Conservation (phyloP, 2,888 invertebrate species). For the Nycteola revayana region DNA sequence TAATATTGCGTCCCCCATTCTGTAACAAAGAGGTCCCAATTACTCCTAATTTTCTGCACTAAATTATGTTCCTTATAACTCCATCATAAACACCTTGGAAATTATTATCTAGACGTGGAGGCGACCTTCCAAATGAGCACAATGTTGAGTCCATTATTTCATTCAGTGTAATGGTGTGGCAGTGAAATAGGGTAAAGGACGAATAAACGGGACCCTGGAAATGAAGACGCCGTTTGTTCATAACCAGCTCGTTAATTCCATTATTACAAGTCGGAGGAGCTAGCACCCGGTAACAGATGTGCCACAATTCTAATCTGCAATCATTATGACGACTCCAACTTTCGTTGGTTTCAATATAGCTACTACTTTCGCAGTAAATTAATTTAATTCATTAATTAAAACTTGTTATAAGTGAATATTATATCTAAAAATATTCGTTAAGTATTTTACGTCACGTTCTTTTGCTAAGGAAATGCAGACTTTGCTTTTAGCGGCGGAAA, state of each 20-base stretch:
- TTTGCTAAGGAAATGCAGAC: slow-evolving; percentile 17
- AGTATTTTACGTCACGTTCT: no score
- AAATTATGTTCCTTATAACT: slow-evolving; percentile 40
- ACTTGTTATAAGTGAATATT: neutral
- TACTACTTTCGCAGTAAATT: no score
- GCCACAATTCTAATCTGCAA: slow-evolving; percentile 61
- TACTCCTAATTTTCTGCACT: slow-evolving; percentile 1
- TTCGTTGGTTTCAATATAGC: slow-evolving; percentile 47
- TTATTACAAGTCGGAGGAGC: slow-evolving; percentile 78
- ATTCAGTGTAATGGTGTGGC: slow-evolving; percentile 74
- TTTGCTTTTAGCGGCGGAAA: no score
- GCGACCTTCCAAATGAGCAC: slow-evolving; percentile 59
- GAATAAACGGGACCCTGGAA: slow-evolving; percentile 72
- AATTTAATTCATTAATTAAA: no score
- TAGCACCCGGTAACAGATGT: slow-evolving; percentile 75
- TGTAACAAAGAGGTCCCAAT: no score
- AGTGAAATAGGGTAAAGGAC: slow-evolving; percentile 74
- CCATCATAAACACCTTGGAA: slow-evolving; percentile 57
- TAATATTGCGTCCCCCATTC: neutral
- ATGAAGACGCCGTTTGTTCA: slow-evolving; percentile 81
- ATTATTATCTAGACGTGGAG: slow-evolving; percentile 56
- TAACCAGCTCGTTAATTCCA: slow-evolving; percentile 81
- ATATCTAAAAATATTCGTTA: slow-evolving; percentile 1
- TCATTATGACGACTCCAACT: slow-evolving; percentile 37
- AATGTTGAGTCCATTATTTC: slow-evolving; percentile 73